phyloP scores from a whole-genome alignment of 1,140 invertebrate genomes.

The Venturia canescens region DNA sequence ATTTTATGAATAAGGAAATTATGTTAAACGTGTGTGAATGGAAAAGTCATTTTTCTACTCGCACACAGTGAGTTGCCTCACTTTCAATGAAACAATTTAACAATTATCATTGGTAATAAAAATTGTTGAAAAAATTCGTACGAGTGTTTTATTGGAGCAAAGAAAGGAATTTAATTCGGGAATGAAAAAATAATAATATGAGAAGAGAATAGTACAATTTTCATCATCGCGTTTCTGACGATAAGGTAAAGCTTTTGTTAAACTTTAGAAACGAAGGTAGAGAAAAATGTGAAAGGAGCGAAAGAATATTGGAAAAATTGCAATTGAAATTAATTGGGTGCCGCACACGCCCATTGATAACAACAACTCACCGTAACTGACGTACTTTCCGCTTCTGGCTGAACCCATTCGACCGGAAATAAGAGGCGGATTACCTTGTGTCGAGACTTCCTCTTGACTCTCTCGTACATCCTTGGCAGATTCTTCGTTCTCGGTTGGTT shows the following conservation, averaged over 20 bases:
- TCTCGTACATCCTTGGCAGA: conserved; percentile 7
- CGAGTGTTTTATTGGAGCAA: too few species aligned
- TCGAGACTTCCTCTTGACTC: neutral
- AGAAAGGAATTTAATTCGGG: too few species aligned
- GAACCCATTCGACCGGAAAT: conserved; percentile 40
- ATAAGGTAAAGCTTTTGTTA: too few species aligned
- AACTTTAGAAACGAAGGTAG: too few species aligned
- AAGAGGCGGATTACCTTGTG: neutral
- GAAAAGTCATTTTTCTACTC: neutral
- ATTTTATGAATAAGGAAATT: neutral
- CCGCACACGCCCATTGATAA: conserved; percentile 72
- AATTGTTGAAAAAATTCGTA: too few species aligned
- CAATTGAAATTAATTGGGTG: conserved; percentile 1
- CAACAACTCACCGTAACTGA: conserved; percentile 71
- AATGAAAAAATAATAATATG: too few species aligned
- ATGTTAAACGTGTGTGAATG: neutral
- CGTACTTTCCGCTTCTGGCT: conserved; percentile 64
- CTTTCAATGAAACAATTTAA: too few species aligned
- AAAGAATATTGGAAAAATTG: neutral
- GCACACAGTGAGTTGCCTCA: too few species aligned
- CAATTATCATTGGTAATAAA: neutral
- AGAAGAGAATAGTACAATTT: too few species aligned
- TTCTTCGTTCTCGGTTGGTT: neutral
- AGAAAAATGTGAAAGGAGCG: too few species aligned
- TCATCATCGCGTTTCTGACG: too few species aligned